Base-by-base conservation (phyloP, 2,888 invertebrate species). In the Volucella zonaria region DNA sequence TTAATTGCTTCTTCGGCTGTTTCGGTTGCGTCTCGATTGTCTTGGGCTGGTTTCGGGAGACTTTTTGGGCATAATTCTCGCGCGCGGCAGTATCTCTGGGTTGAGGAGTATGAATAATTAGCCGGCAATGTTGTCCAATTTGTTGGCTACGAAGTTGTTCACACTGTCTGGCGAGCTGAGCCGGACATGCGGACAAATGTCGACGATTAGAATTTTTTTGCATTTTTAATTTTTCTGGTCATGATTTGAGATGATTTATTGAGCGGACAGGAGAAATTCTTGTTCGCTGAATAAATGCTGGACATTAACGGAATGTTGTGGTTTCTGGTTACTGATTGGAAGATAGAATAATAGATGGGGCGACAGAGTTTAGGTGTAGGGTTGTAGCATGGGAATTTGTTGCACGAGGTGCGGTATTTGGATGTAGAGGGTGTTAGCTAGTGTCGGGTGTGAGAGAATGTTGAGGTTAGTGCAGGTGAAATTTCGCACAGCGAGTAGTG, bases 191-290 rank as follows among this genome's bases (percentile, higher is more conserved):
- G 73, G 79, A 67, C 75, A 62, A 79, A 79, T 47, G 59, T 11
- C 8, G 23, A 12, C 42, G 59, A 80, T 80, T 80, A 80, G 62
- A 67, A 80, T 74, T 67, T 75, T 23, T 75, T 66, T 49, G 61
- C 66, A 54, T 79, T 67, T 75, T 43, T 67, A 54, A 75, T 66
- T 74, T 43, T 11, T 61, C 31, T 31, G 0, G 31, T 52, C 62
- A 62, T 73, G 47, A 62, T 73, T 73, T 73, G 11, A 14, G 15
- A 62, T 62, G 75, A 68, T 75, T 80, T 76, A 68, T 68, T 49
- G 10, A 11, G 15, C 49, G 31, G n/a, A 49, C 15, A 14, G 31
- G 40, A 11, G 15, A 23, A 31, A 66, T 73, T 64, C 40, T 14
- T 64, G 58, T 74, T 38, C 2, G 52, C 43, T n/a, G 23, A 74